Evolutionary conservation across 2,113 vertebrate genomes (phyloP).

Genomic region (Sturnus vulgaris): DNA sequence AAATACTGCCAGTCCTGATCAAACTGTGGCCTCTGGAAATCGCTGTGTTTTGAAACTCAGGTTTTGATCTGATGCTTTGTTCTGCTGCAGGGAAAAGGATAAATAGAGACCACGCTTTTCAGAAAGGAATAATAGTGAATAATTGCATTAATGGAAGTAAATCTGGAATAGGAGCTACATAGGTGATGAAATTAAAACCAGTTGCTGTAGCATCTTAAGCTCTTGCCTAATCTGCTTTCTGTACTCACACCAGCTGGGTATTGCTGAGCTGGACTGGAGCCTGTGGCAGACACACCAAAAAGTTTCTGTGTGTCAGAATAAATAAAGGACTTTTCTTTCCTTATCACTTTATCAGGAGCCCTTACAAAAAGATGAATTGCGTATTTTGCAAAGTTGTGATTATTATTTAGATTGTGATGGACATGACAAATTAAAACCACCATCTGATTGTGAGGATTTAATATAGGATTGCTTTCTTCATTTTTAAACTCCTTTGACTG

Average conservation of each 20-base stretch:
- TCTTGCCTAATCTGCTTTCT: neutral
- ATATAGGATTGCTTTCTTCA: neutral
- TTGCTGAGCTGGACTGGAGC: neutral
- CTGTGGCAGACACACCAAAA: too few relatives aligned
- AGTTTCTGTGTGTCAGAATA: neutral
- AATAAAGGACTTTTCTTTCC: neutral
- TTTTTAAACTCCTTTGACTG: neutral
- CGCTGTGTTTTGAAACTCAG: neutral
- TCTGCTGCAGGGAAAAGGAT: neutral
- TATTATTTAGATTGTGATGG: neutral
- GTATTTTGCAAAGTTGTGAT: neutral
- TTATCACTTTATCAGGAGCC: neutral
- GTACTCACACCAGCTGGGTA: accelerated
- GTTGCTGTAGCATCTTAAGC: accelerated
- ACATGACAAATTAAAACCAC: neutral
- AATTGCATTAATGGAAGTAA: neutral
- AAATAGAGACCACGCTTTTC: neutral
- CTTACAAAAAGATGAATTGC: neutral
- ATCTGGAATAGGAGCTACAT: neutral
- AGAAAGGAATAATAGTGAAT: neutral
- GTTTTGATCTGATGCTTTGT: neutral
- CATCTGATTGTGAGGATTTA: neutral
- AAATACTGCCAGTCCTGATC: neutral
- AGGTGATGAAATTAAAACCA: neutral
- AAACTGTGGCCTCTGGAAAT: neutral